Evolutionary conservation across 2,797 vertebrate genomes (phyloP), one percentile per base, ranked within the genome.

Genomic region (Sphaeramia orbicularis): DNA sequence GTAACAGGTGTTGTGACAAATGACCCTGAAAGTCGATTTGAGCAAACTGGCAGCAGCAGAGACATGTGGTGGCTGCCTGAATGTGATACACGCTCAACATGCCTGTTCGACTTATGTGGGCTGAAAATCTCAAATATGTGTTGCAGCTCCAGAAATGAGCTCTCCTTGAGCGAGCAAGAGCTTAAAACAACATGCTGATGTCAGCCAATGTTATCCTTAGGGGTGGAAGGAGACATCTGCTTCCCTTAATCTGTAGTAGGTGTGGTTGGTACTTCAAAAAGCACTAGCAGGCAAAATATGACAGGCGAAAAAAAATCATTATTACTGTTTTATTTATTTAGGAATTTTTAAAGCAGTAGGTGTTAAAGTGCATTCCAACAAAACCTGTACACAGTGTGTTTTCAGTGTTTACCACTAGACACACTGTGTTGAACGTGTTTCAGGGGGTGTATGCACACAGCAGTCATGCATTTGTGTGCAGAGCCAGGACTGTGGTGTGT

Each of bases 171-270:
- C 74, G 50, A 52, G n/a, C 16, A 42, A 53, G 58, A 42, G 37
- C 51, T 37, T 37, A 52, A 76, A 76, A 53, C 36, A n/a, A 72
- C 71, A 69, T 49, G 73, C 62, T 57, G 73, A 65, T 77, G 71
- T 75, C 69, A 83, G 73, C 55, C 51, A 71, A 63, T 42, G 54
- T 66, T 83, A 52, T 64, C 65, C 77, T 87, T 56, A 62, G 48
- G 68, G 62, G 42, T 52, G 32, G 54, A 62, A 65, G 47, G 72
- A 72, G 69, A 83, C 77, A 78, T 70, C 66, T 73, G 71, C 53
- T 86, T 69, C 75, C 42, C 44, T 67, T 82, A 70, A 83, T 82
- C 76, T 68, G 65, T 68, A 40, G 32, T 64, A 50, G 54, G 50
- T 68, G 56, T 57, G 60, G 51, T 65, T 82, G 64, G 61, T 75